Conservation (phyloP, 53 echinoderm and acorn worm species). For the Holothuria scabra region DNA sequence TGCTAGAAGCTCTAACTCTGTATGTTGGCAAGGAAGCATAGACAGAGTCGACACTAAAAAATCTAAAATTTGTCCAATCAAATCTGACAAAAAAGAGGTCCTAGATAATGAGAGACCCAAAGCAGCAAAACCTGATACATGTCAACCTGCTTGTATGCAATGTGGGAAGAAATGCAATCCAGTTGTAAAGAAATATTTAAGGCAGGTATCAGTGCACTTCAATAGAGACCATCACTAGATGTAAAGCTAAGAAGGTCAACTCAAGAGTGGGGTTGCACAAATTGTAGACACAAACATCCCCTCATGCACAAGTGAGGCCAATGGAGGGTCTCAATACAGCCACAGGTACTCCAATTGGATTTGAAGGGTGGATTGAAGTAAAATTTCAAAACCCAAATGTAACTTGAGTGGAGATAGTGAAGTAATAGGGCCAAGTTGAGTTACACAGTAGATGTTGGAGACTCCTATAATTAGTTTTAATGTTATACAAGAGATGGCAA, state of each 20-base stretch:
- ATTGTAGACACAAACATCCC: constrained; percentile 15
- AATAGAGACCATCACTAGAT: background rate
- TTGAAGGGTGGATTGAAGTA: constrained; percentile 42
- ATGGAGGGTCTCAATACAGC: constrained; percentile 45
- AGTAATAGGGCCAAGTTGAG: constrained; percentile 36
- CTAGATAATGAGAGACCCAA: no score
- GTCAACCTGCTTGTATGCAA: background rate
- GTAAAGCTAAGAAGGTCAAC: background rate
- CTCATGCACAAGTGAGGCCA: constrained; percentile 27
- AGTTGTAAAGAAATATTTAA: constrained; percentile 14
- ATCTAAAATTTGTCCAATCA: background rate
- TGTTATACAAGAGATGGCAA: constrained; percentile 39
- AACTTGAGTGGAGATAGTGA: background rate
- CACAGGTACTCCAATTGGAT: constrained; percentile 17
- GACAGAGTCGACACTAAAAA: constrained; percentile 6
- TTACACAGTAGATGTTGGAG: constrained; percentile 35
- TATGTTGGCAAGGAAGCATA: constrained; percentile 53
- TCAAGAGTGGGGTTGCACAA: constrained; percentile 26
- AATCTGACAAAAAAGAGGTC: background rate
- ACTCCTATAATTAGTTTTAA: constrained; percentile 53
- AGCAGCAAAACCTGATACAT: background rate
- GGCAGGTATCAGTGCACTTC: constrained; percentile 22
- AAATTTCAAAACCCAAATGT: background rate
- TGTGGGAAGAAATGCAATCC: constrained; percentile 28
- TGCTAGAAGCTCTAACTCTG: constrained; percentile 35